A percentile compares a stretch with the other conserved stretches of the same genome.
phyloP scores from a whole-genome alignment of 2,888 invertebrate genomes.

The Minunthozetes semirufus region DNA sequence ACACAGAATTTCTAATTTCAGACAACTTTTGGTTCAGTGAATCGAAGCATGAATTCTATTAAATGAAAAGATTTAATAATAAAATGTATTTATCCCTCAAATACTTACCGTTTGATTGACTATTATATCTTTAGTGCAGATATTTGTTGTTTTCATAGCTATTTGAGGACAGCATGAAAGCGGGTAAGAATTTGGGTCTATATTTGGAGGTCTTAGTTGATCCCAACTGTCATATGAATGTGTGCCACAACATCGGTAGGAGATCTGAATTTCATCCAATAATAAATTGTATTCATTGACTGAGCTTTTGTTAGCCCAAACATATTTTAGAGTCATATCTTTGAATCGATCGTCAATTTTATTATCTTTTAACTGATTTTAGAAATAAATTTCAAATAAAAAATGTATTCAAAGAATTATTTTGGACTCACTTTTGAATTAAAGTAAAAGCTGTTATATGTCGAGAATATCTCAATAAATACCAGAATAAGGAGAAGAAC shows the following conservation, averaged over 20 bases:
- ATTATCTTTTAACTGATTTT: not conserved
- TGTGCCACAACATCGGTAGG: not conserved
- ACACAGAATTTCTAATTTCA: not conserved
- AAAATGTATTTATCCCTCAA: not conserved
- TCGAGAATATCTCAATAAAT: not conserved
- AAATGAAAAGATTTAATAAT: not conserved
- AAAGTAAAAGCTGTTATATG: not conserved
- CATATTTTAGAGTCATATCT: not conserved
- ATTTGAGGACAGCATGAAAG: not conserved
- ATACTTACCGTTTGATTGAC: not conserved
- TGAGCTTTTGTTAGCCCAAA: not conserved
- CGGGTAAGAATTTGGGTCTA: not conserved
- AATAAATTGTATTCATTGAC: not conserved
- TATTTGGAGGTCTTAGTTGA: not conserved
- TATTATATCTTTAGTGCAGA: not conserved
- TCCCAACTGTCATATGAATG: slow-evolving; percentile 3
- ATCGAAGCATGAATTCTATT: not conserved
- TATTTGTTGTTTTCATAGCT: not conserved
- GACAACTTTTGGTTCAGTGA: not conserved
- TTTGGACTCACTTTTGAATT: not conserved
- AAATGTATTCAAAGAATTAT: not conserved
- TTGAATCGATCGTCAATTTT: not conserved
- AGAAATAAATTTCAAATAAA: not conserved
- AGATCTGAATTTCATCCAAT: not conserved
- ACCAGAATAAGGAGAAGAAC: not conserved